Percentiles rank a stretch among this genome's conserved stretches.
Evolutionary conservation across 2,888 invertebrate genomes (phyloP).

Genomic region (Drosophila barbarae): DNA sequence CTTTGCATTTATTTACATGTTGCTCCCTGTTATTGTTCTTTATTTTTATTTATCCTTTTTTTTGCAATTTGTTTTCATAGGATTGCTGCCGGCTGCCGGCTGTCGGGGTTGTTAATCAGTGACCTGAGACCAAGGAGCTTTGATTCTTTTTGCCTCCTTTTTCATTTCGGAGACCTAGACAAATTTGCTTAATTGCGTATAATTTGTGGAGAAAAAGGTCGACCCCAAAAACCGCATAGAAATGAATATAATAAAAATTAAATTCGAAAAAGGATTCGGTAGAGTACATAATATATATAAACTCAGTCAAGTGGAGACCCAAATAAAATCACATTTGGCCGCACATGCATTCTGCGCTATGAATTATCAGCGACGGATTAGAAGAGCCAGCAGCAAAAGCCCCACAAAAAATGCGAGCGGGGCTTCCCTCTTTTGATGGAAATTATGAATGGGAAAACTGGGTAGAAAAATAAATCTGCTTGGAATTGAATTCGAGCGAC

Average conservation of each 20-base stretch:
- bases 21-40: slow-evolving; percentile 45
- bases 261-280: slow-evolving; percentile 5
- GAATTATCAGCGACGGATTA: slow-evolving; percentile 28
- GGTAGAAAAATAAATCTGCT: slow-evolving; percentile 30
- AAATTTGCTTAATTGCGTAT: slow-evolving; percentile 74
- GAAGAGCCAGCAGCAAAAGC: slow-evolving; percentile 23
- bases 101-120: slow-evolving; percentile 62
- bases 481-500: slow-evolving; percentile 51
- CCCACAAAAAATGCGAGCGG: slow-evolving; percentile 28
- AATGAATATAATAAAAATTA: slow-evolving; percentile 48
- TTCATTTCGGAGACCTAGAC: slow-evolving; percentile 52
- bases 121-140: slow-evolving; percentile 45
- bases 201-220: slow-evolving; percentile 61
- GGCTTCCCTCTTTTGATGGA: slow-evolving; percentile 16
- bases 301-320: slow-evolving; percentile 45
- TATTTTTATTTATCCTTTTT: slow-evolving; percentile 45
- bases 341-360: slow-evolving; percentile 11
- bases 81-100: slow-evolving; percentile 42
- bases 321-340: slow-evolving; percentile 54
- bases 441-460: slow-evolving; percentile 24
- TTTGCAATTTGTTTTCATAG: slow-evolving; percentile 39
- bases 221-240: slow-evolving; percentile 40
- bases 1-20: slow-evolving; percentile 66
- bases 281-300: not conserved
- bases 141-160: slow-evolving; percentile 44